These are phyloP conservation scores for Eira barbara DNA, from an alignment of 2,113 vertebrate genomes.

Conservation along the genomic window DNA sequence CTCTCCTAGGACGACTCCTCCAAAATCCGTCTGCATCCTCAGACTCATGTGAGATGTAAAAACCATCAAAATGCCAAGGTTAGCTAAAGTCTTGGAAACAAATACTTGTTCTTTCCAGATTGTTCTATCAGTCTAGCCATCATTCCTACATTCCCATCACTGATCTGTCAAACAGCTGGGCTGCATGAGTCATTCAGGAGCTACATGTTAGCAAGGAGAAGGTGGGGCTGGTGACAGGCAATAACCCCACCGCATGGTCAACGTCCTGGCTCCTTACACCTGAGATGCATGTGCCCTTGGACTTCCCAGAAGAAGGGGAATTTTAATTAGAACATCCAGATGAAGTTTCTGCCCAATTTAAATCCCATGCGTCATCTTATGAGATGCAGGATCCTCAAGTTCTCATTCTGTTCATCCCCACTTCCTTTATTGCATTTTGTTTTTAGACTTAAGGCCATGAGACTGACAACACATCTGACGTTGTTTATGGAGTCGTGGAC, in stretches of 20 bases:
- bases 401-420: slow-evolving; percentile 37
- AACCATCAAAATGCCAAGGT: background rate
- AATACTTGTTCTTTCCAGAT: background rate
- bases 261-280: background rate
- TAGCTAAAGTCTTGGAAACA: background rate
- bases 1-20: background rate
- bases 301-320: background rate
- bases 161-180: background rate
- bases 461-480: slow-evolving; percentile 68
- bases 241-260: background rate
- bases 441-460: slow-evolving; percentile 59
- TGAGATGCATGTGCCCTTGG: background rate
- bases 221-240: too few species aligned
- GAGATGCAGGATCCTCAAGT: background rate
- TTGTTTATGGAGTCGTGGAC: slow-evolving; percentile 74
- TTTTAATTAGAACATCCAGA: background rate
- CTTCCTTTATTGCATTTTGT: slow-evolving; percentile 55
- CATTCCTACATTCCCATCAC: background rate
- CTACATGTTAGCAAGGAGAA: background rate
- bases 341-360: background rate
- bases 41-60: background rate
- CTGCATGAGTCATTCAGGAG: background rate
- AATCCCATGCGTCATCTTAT: background rate
- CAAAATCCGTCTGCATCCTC: background rate
- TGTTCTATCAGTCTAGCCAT: background rate